phyloP scores from a whole-genome alignment of 2,797 vertebrate genomes.

The Xerus rutilus region DNA sequence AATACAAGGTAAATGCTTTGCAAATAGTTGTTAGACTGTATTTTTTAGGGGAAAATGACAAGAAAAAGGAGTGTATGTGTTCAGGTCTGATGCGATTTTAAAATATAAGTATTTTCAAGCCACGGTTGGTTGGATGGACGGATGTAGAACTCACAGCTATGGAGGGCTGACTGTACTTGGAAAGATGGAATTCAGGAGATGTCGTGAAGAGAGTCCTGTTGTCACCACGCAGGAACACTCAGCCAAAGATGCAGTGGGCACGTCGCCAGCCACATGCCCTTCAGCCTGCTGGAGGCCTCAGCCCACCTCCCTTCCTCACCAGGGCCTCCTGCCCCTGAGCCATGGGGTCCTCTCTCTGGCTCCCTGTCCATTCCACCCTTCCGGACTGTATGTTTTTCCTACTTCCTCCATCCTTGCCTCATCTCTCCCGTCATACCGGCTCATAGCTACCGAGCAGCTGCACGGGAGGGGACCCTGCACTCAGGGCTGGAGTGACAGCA shows the following conservation, averaged over 20 bases:
- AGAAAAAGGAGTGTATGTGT: background rate
- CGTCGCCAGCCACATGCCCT: accelerated
- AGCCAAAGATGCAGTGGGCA: background rate
- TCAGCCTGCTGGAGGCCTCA: accelerated
- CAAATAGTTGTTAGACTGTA: background rate
- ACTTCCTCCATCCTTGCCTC: background rate
- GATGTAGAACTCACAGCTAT: background rate
- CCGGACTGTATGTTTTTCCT: background rate
- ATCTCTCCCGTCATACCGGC: background rate
- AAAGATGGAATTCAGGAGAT: background rate
- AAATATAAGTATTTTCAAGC: background rate
- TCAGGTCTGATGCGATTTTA: background rate
- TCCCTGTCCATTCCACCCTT: background rate
- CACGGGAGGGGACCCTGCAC: accelerated
- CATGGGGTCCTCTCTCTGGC: background rate
- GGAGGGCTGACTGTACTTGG: background rate
- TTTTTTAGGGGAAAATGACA: background rate
- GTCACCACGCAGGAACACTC: background rate
- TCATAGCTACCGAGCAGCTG: background rate
- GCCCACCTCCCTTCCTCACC: accelerated
- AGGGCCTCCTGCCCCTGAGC: background rate
- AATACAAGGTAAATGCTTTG: background rate
- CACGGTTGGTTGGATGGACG: too few relatives aligned
- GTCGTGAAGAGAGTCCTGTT: background rate
- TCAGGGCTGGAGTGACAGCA: background rate